Evolutionary conservation across 1,140 invertebrate genomes (phyloP).

Genomic region (Listronotus oregonensis): DNA sequence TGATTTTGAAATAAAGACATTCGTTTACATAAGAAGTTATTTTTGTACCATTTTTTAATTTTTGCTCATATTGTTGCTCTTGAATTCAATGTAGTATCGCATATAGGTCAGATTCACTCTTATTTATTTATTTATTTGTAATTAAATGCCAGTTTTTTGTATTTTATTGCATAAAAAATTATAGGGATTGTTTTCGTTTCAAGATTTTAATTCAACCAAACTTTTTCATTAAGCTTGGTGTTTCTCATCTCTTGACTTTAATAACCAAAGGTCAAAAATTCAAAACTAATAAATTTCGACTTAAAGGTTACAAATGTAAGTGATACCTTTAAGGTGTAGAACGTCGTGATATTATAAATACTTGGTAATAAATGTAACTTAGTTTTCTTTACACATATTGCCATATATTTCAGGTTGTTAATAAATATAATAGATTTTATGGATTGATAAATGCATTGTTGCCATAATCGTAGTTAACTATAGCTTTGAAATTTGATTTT

Average conservation of each 20-base stretch:
- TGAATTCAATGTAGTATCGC: too few species aligned
- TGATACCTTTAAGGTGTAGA: conserved; percentile 34
- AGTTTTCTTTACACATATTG: conserved; percentile 35
- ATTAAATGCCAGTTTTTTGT: too few species aligned
- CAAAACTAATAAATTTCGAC: conserved; percentile 26
- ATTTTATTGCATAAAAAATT: too few species aligned
- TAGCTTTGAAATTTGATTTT: too few species aligned
- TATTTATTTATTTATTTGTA: too few species aligned
- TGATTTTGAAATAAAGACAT: too few species aligned
- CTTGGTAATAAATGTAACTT: conserved; percentile 11
- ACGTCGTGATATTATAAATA: conserved; percentile 26
- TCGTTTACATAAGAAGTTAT: too few species aligned
- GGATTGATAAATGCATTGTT: conserved; percentile 8
- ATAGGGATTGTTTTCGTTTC: neutral
- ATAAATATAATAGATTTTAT: conserved; percentile 26
- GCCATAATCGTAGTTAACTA: neutral
- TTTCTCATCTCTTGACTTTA: neutral
- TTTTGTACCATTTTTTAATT: too few species aligned
- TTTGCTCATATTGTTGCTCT: too few species aligned
- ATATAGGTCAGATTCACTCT: too few species aligned
- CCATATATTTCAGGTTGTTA: conserved; percentile 31
- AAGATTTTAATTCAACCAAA: too few species aligned
- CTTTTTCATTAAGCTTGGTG: too few species aligned
- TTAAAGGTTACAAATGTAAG: conserved; percentile 32
- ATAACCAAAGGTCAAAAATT: conserved; percentile 2